Evolutionary conservation across 2,797 vertebrate species (phyloP), one percentile per base, ranked within the genome.

Genomic region (Chaetodon trifasciatus): DNA sequence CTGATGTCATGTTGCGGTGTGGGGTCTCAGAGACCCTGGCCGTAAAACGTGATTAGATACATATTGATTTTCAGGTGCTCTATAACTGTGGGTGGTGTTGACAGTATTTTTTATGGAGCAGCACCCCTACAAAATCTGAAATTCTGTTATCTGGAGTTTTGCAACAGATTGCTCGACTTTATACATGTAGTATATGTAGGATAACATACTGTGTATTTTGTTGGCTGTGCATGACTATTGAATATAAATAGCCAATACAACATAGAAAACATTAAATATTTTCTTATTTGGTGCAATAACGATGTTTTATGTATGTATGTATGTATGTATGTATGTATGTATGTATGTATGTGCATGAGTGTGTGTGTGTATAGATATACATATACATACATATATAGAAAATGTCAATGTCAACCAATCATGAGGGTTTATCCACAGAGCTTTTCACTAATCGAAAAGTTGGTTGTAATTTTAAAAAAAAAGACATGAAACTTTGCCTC

Each of bases 401-500:
- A 32, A 32, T 32, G 28, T 21, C 8, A 56, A 21, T 53, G n/a
- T 40, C 39, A 32, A 32, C 28, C 28, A 32, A 32, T 32, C 28
- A 32, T 4, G 3, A 40, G 39, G 2, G 58, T 46, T 58, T 9
- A 49, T 17, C 23, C 24, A 10, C 40, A 24, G 7, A 7, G 1
- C 8, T 68, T 40, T 62, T 66, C 46, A 58, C 5, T 62, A 21
- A 5, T 17, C 32, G n/a, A 70, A 70, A 52, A 35, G 24, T 7
- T 62, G 69, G 5, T 40, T 60, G 19, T 78, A 44, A 72, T 47
- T 16, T 1, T 13, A 13, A 40, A 79, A 11, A 21, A 69, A 81
- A 72, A 80, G 13, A 76, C 47, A 78, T 71, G 74, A 73, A 84
- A 81, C 49, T 72, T 89, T 64, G 8, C 39, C 24, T 50, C 24